Conservation (phyloP, 2,113 vertebrate species). For the Halcyon malimbica region DNA sequence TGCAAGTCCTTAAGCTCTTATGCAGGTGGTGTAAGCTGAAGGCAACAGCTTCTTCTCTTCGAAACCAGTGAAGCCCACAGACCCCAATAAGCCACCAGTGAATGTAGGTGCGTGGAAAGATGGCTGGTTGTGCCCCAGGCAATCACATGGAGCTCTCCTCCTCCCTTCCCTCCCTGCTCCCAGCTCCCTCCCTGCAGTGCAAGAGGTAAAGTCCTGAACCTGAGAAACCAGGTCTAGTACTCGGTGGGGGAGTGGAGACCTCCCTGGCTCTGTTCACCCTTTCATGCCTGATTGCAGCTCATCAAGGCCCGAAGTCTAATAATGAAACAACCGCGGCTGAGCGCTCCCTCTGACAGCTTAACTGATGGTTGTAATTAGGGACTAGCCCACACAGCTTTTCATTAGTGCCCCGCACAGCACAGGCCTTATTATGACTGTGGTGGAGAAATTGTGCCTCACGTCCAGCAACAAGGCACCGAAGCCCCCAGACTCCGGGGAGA, state of each 20-base stretch:
- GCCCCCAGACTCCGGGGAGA: not conserved
- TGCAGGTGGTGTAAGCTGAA: not conserved
- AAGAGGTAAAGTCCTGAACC: not conserved
- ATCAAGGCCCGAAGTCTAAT: constrained; percentile 38
- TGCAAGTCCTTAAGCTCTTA: not conserved
- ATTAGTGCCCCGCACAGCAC: not conserved
- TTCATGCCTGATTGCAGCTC: constrained; percentile 65
- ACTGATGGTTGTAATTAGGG: constrained; percentile 68
- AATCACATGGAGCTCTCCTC: not conserved
- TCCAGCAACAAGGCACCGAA: not conserved
- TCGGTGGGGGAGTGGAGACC: not conserved
- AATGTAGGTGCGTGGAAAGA: not conserved
- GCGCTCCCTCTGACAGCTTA: constrained; percentile 65
- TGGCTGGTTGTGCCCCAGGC: not conserved
- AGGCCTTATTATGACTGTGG: not conserved
- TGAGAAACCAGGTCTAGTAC: not conserved
- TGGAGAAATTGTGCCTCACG: not conserved
- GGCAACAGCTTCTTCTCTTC: not conserved
- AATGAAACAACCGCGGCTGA: constrained; percentile 16
- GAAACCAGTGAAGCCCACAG: not conserved
- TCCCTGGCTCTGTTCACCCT: not conserved
- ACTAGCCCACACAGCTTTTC: not conserved
- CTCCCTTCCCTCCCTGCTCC: not conserved
- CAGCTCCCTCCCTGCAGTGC: not conserved
- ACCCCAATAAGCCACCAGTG: not conserved